These are phyloP conservation scores for Orientallactaga bullata DNA, from an alignment of 2,113 vertebrate species.

Conservation along the genomic window DNA sequence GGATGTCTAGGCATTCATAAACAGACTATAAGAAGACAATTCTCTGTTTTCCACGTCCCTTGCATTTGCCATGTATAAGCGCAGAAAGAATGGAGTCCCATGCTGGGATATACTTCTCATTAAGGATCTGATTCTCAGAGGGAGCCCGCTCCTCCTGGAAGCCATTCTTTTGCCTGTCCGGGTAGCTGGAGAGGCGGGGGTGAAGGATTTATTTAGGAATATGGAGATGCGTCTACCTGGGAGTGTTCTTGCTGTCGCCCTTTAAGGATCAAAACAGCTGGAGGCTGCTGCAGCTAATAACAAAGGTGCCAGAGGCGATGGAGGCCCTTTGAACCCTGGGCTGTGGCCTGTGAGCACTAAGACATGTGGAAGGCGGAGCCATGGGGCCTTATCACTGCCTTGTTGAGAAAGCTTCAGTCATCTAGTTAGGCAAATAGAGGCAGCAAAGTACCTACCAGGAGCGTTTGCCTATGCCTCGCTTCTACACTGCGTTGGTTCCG, in stretches of 20 bases:
- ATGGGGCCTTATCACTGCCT: fast-evolving
- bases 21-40: no score
- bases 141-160: conserved; percentile 19
- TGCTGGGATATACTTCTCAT: neutral
- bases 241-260: neutral
- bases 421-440: neutral
- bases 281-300: neutral
- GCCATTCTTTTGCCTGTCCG: neutral
- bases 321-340: neutral
- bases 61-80: neutral
- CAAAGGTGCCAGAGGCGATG: neutral
- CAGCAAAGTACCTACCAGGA: neutral
- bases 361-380: neutral
- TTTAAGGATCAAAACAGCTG: neutral
- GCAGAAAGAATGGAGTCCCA: neutral
- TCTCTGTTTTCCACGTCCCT: neutral
- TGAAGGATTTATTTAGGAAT: neutral
- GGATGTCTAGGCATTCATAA: no score
- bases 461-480: neutral
- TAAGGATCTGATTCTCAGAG: neutral
- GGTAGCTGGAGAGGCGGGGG: neutral
- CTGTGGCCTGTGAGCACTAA: neutral
- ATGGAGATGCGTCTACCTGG: neutral
- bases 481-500: neutral
- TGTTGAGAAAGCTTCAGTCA: neutral